Evolutionary conservation across 2,797 vertebrate species (phyloP), one percentile per base, ranked within the genome.

Genomic region (Lacerta bilineata): DNA sequence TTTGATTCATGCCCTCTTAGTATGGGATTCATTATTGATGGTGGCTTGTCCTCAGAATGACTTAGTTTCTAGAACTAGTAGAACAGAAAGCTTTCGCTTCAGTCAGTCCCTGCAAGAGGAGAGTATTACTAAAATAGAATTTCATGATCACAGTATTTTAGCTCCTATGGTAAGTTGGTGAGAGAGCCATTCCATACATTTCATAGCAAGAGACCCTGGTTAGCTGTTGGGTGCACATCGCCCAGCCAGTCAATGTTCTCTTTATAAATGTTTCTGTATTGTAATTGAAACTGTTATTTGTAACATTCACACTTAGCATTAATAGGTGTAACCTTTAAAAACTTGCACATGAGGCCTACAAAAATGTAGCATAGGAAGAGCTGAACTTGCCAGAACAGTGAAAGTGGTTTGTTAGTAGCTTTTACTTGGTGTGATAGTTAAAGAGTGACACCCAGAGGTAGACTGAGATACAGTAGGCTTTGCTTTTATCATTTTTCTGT

Each of bases 361-460:
- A 80, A 50, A 15, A 46, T 78, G 36, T 50, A 50, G 20, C 46
- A 5, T 6, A 43, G n/a, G 41, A 71, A 83, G 66, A 71, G 68
- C 15, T 71, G 68, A 72, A 18, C 29, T 84, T 84, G 46, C 43
- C 33, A 29, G 33, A 72, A 87, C 25, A 43, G 88, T 88, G 85
- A 83, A 76, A 88, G 83, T 69, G 69, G 66, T 68, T 93, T 90
- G 43, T 90, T 46, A 74, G 46, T 1, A 2, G 36, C 29, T 55
- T 25, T 66, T 33, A 66, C 39, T 66, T 82, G 25, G 3, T 89
- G n/a, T 36, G n/a, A 87, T 90, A 88, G 93, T 88, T 92, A 86
- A 96, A 94, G 86, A 95, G 94, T 93, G 95, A 95, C 95, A 93
- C 94, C 25, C 78, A 90, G 94, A 91, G 95, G 95, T 83, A 76